Percentiles rank a stretch among this genome's conserved stretches.
These are phyloP conservation scores for Eumerus sabulonum DNA, from an alignment of 2,888 invertebrate genomes.

Conservation along the genomic window DNA sequence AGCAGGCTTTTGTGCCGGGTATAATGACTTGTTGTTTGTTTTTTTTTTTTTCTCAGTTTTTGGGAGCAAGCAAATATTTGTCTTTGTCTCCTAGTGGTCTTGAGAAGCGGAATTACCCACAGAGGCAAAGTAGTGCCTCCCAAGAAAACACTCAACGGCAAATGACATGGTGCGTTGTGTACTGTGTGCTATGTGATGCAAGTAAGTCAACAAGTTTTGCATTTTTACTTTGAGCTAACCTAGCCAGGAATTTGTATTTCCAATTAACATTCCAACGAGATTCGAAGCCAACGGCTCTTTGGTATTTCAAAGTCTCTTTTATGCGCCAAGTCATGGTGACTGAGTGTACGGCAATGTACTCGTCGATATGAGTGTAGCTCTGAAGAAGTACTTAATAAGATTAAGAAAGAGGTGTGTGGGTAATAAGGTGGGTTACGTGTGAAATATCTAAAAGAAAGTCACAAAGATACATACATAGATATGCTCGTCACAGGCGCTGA, in stretches of 20 bases:
- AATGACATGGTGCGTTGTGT: background rate
- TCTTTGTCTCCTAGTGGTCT: slow-evolving; percentile 56
- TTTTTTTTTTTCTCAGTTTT: slow-evolving; percentile 49
- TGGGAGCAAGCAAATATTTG: slow-evolving; percentile 67
- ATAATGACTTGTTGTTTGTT: slow-evolving; percentile 24
- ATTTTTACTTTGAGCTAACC: slow-evolving; percentile 66
- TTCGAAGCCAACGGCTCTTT: slow-evolving; percentile 55
- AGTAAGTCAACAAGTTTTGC: slow-evolving; percentile 68
- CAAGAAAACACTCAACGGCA: slow-evolving; percentile 29
- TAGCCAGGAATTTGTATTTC: slow-evolving; percentile 66
- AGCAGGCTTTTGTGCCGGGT: slow-evolving; percentile 44
- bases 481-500: too few relatives aligned
- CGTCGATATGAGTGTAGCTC: background rate
- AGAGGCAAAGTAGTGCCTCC: slow-evolving; percentile 34
- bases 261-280: slow-evolving; percentile 64
- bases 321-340: slow-evolving; percentile 2
- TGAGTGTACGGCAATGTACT: slow-evolving; percentile 2
- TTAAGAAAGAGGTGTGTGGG: slow-evolving; percentile 59
- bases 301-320: slow-evolving; percentile 53
- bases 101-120: slow-evolving; percentile 58
- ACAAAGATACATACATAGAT: background rate
- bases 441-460: slow-evolving; percentile 54
- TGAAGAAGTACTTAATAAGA: slow-evolving; percentile 46
- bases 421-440: slow-evolving; percentile 65
- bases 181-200: slow-evolving; percentile 52